Conservation (phyloP, 2,797 vertebrate genomes). For the Hemibagrus guttatus region DNA sequence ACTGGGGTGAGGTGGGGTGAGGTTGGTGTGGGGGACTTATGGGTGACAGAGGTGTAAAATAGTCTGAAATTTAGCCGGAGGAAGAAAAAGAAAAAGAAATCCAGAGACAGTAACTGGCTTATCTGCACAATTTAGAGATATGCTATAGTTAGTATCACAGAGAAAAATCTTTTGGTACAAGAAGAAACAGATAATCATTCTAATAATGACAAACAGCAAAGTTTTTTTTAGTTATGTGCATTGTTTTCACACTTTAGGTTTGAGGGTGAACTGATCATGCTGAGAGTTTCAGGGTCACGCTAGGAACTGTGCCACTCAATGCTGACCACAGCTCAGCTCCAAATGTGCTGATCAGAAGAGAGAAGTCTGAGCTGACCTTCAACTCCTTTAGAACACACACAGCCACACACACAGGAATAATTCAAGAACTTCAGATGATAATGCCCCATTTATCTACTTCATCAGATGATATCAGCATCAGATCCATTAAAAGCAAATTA, state of each 20-base stretch:
- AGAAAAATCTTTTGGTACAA: background rate
- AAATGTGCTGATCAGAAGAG: constrained; percentile 42
- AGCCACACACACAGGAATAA: constrained; percentile 19
- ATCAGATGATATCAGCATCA: constrained; percentile 23
- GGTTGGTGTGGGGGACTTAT: background rate
- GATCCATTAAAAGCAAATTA: constrained; percentile 17
- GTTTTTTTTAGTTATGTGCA: background rate
- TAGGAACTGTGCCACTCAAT: constrained; percentile 8
- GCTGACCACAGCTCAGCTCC: constrained; percentile 36
- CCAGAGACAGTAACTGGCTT: background rate
- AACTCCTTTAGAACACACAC: constrained; percentile 10
- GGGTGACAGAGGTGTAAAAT: constrained; percentile 37
- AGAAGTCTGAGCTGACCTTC: constrained; percentile 38
- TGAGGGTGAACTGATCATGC: constrained; percentile 4
- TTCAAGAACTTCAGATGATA: background rate
- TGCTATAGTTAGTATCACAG: background rate
- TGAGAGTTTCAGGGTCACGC: background rate
- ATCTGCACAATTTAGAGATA: background rate
- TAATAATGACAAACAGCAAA: background rate
- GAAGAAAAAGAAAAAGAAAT: background rate
- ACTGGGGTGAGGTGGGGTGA: no score
- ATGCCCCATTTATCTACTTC: background rate
- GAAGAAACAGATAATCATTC: background rate
- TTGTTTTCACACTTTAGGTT: background rate
- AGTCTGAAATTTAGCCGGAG: background rate